Conservation (phyloP, 2,113 vertebrate genomes). For the Promerops cafer region DNA sequence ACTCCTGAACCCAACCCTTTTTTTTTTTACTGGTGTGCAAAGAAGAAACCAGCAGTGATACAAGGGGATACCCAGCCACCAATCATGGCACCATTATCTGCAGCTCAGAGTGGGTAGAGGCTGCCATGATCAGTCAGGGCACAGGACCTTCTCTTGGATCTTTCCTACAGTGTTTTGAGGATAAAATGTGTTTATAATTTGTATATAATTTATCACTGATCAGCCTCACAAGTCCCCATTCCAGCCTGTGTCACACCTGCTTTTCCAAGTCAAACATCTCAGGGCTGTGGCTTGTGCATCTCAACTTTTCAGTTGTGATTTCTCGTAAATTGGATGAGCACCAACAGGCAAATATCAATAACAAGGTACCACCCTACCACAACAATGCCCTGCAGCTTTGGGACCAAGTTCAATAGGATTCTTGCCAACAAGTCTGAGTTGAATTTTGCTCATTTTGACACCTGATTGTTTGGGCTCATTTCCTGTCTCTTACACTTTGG, state of each 20-base stretch:
- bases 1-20: background rate
- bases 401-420: background rate
- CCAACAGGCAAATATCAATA: background rate
- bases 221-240: fast-evolving
- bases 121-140: fast-evolving
- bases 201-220: background rate
- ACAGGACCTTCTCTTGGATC: background rate
- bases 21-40: background rate
- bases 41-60: background rate
- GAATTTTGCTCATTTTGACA: slow-evolving; percentile 17
- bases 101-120: background rate
- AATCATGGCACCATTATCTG: background rate
- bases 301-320: background rate
- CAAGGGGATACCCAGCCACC: background rate
- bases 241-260: background rate
- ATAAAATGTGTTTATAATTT: background rate
- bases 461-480: background rate
- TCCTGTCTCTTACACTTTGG: background rate
- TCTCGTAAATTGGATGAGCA: background rate
- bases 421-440: background rate
- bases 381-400: background rate
- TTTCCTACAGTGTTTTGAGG: background rate
- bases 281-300: background rate
- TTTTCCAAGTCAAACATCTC: background rate
- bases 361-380: background rate